phyloP scores from a whole-genome alignment of 1,140 invertebrate species.

The Asobara japonica region DNA sequence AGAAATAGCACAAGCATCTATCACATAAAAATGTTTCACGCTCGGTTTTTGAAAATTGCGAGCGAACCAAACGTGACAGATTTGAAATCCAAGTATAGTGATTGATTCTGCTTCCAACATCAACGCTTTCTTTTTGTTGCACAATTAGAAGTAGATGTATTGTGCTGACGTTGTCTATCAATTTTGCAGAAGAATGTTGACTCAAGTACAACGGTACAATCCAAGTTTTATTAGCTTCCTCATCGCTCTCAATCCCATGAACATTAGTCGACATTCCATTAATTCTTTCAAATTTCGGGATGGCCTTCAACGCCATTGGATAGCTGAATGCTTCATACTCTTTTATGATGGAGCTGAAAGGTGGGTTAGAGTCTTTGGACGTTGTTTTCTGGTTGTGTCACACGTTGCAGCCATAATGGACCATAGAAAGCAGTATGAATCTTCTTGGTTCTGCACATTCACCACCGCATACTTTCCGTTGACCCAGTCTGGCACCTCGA shows the following conservation, averaged over 20 bases:
- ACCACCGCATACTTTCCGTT: background rate
- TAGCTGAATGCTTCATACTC: background rate
- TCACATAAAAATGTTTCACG: slow-evolving; percentile 26
- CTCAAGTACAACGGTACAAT: slow-evolving; percentile 38
- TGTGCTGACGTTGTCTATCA: slow-evolving; percentile 3
- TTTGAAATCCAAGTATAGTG: slow-evolving; percentile 35
- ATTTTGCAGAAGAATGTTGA: background rate
- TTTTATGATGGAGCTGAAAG: background rate
- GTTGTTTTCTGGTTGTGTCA: background rate
- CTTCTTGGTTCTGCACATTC: background rate
- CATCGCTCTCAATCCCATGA: slow-evolving; percentile 35
- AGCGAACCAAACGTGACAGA: slow-evolving; percentile 24
- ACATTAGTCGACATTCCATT: slow-evolving; percentile 48
- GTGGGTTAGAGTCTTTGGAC: background rate
- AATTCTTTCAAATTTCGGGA: slow-evolving; percentile 45
- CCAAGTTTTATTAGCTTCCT: slow-evolving; percentile 17
- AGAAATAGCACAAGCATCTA: slow-evolving; percentile 33
- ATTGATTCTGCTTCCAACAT: slow-evolving; percentile 18
- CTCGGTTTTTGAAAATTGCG: slow-evolving; percentile 19
- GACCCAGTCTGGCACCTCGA: background rate
- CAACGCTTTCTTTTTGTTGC: background rate
- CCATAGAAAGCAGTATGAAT: background rate
- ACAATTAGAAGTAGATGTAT: slow-evolving; percentile 6
- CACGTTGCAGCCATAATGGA: background rate
- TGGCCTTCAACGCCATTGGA: background rate